Conservation (phyloP, 2,888 invertebrate species). For the Prosapia bicincta region DNA sequence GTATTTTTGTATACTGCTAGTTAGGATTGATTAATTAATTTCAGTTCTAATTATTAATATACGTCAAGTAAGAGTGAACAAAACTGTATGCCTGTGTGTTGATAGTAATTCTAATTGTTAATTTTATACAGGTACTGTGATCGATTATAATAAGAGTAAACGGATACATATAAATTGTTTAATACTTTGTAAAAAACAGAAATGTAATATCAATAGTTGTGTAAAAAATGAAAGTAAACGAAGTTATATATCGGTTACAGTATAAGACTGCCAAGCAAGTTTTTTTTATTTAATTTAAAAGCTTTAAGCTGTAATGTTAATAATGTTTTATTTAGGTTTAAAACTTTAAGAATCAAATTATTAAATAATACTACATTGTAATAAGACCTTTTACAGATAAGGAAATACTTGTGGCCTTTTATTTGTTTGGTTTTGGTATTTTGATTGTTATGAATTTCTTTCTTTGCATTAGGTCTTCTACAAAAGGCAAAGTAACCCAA, state of each 20-base stretch:
- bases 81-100: conserved; percentile 17
- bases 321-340: not conserved
- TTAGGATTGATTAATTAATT: conserved; percentile 36
- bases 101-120: conserved; percentile 22
- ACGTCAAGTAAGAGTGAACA: conserved; percentile 27
- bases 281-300: conserved; percentile 35
- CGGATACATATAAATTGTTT: conserved; percentile 30
- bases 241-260: conserved; percentile 35
- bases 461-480: not conserved
- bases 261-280: conserved; percentile 38
- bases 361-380: not conserved
- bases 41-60: conserved; percentile 38
- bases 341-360: not conserved
- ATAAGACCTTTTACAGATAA: not conserved
- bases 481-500: not conserved
- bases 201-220: conserved; percentile 13
- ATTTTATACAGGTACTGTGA: conserved; percentile 35
- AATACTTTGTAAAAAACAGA: conserved; percentile 27
- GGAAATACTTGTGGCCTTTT: not conserved
- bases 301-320: conserved; percentile 36
- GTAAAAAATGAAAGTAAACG: not conserved
- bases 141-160: conserved; percentile 31
- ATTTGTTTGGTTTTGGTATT: not conserved
- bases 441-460: not conserved
- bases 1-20: conserved; percentile 34